phyloP scores from a whole-genome alignment of 2,888 invertebrate genomes.

The Uropetala carovei region DNA sequence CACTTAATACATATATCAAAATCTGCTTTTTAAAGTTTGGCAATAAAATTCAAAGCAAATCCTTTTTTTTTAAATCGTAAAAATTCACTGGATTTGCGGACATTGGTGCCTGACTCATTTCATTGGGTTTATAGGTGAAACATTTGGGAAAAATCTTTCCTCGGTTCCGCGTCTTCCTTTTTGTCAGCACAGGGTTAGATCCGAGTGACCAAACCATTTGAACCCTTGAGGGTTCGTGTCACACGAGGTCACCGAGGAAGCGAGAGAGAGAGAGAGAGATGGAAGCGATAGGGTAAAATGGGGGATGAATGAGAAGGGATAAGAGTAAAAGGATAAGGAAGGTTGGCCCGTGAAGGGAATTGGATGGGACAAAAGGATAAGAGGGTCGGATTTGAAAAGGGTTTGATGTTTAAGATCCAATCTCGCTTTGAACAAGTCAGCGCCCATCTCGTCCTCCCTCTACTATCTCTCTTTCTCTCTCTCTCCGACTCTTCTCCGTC shows the following conservation, averaged over 20 bases:
- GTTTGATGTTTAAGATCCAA: slow-evolving; percentile 38
- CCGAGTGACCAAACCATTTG: too few species aligned
- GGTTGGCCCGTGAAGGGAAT: neutral
- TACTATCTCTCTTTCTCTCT: neutral
- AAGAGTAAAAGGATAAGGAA: neutral
- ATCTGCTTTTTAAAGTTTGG: too few species aligned
- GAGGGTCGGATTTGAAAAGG: slow-evolving; percentile 32
- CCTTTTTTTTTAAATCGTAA: too few species aligned
- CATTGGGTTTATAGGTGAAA: too few species aligned
- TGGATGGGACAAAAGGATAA: neutral
- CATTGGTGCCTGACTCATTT: too few species aligned
- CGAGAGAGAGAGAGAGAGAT: neutral
- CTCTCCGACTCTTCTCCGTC: neutral
- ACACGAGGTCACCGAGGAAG: neutral
- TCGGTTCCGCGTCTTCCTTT: too few species aligned
- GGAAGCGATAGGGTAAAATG: neutral
- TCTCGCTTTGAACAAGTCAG: slow-evolving; percentile 21
- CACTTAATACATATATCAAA: too few species aligned
- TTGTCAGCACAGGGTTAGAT: too few species aligned
- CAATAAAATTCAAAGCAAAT: too few species aligned
- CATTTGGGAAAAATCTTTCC: too few species aligned
- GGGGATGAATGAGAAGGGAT: neutral
- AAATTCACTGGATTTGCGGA: too few species aligned
- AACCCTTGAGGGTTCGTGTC: too few species aligned
- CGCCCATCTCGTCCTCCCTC: neutral